A percentile compares a stretch with the other conserved stretches of the same genome.
Evolutionary conservation across 2,888 invertebrate species (phyloP).

Genomic region (Halictus quadricinctus): DNA sequence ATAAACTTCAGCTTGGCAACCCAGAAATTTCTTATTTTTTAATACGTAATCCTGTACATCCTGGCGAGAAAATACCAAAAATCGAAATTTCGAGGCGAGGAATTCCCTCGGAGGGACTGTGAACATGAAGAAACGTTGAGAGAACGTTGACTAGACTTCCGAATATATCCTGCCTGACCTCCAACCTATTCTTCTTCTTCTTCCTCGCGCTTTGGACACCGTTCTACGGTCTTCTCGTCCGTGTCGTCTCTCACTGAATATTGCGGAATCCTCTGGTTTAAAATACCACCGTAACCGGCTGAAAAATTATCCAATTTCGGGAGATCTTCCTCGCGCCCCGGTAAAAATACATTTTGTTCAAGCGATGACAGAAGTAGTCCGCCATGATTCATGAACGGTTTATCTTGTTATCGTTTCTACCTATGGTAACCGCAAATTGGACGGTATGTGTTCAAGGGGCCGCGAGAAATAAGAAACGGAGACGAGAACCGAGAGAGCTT

Average conservation of each 20-base stretch:
- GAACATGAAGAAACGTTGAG: not conserved
- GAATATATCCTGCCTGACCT: slow-evolving; percentile 22
- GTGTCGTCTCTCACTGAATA: slow-evolving; percentile 9
- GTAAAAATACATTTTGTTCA: slow-evolving; percentile 18
- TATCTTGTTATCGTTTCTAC: slow-evolving; percentile 27
- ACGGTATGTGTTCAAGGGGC: not conserved
- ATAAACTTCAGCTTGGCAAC: too few species aligned
- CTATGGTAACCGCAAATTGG: not conserved
- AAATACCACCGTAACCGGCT: slow-evolving; percentile 34
- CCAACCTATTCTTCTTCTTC: slow-evolving; percentile 48
- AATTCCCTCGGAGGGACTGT: too few species aligned
- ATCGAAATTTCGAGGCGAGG: too few species aligned
- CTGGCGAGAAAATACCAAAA: too few species aligned
- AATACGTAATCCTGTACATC: too few species aligned
- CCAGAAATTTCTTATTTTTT: too few species aligned
- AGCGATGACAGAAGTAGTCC: slow-evolving; percentile 31
- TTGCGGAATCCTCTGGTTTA: slow-evolving; percentile 14
- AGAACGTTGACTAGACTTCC: not conserved
- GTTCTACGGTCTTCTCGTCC: slow-evolving; percentile 42
- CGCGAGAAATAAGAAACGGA: not conserved
- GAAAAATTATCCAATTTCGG: slow-evolving; percentile 69
- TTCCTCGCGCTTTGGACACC: slow-evolving; percentile 41
- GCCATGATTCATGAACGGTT: slow-evolving; percentile 29
- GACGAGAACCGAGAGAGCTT: not conserved
- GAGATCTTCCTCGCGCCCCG: slow-evolving; percentile 29